These are phyloP conservation scores for Clupea harengus DNA, from an alignment of 2,113 vertebrate genomes.

Conservation along the genomic window DNA sequence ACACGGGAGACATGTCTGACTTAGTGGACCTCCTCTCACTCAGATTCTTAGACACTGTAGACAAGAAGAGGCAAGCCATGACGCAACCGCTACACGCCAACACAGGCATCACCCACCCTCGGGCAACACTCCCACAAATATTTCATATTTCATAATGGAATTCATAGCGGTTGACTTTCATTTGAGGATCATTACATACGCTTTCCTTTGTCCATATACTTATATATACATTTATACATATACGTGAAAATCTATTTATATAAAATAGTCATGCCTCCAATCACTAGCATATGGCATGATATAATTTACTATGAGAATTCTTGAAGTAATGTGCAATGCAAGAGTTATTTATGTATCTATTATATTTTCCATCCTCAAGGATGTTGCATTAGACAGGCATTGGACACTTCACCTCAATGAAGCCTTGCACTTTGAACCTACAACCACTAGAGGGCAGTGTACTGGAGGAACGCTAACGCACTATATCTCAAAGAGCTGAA, in stretches of 20 bases:
- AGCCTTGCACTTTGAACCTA: not conserved
- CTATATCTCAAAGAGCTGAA: not conserved
- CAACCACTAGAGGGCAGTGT: constrained; percentile 56
- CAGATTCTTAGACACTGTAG: constrained; percentile 89
- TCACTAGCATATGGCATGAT: not conserved
- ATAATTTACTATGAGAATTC: too few species aligned
- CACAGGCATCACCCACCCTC: not conserved
- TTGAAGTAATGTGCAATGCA: too few species aligned
- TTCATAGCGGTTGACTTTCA: not conserved
- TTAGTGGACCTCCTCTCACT: constrained; percentile 83
- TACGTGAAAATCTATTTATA: not conserved
- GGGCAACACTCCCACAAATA: not conserved
- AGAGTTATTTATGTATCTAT: not conserved
- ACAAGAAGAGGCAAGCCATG: constrained; percentile 17
- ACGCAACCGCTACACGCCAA: not conserved
- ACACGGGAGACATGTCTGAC: constrained; percentile 89
- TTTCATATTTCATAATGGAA: not conserved
- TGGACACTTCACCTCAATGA: not conserved
- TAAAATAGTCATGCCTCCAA: not conserved
- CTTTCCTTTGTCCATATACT: not conserved
- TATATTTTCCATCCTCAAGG: not conserved
- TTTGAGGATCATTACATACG: not conserved
- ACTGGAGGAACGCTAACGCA: not conserved
- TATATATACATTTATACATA: not conserved
- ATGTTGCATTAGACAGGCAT: not conserved